Conservation (phyloP, 1,140 invertebrate species). For the Pseudoatta argentina region DNA sequence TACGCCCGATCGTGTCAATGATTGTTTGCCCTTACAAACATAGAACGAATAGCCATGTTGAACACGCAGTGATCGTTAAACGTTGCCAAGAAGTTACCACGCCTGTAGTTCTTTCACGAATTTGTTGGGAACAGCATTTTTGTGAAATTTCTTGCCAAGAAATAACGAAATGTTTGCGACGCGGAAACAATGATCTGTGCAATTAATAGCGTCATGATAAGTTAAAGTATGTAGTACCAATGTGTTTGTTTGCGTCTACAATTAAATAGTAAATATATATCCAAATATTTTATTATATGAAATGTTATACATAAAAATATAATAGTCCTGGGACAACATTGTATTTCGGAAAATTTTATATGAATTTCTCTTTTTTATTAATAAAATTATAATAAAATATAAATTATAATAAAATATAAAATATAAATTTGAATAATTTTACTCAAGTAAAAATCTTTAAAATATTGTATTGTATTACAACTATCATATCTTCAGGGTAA, state of each 20-base stretch:
- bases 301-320: not conserved
- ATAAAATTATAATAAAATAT: too few relatives aligned
- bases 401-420: too few relatives aligned
- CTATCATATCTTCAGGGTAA: too few relatives aligned
- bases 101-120: not conserved
- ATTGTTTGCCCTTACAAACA: slow-evolving; percentile 44
- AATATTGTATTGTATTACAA: too few relatives aligned
- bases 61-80: slow-evolving; percentile 24
- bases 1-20: slow-evolving; percentile 54
- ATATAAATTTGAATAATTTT: too few relatives aligned
- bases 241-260: not conserved
- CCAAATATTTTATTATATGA: not conserved
- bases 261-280: not conserved
- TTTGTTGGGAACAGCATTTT: slow-evolving; percentile 25
- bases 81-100: slow-evolving; percentile 47
- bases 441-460: too few relatives aligned
- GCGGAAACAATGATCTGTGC: not conserved
- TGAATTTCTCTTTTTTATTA: too few relatives aligned
- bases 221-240: not conserved
- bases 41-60: slow-evolving; percentile 23
- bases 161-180: slow-evolving; percentile 30
- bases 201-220: not conserved
- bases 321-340: too few relatives aligned
- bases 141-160: slow-evolving; percentile 32
- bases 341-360: too few relatives aligned